Base-by-base conservation (phyloP, 2,888 invertebrate species). In the Aricia artaxerxes region DNA sequence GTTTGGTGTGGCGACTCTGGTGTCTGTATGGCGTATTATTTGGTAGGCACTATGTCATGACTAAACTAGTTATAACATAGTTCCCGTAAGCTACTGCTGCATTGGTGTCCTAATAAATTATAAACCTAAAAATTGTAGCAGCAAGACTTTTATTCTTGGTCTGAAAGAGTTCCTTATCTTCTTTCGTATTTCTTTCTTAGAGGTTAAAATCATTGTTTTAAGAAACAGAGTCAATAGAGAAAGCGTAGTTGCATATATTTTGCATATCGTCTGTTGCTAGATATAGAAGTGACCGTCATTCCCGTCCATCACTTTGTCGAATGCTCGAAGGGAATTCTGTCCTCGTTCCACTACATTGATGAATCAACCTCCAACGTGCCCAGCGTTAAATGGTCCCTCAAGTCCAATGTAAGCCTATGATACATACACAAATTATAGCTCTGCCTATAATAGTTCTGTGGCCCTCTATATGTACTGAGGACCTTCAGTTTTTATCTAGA, bases 201-300 rank as follows among this genome's bases (percentile, higher is more conserved):
- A 57, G 57, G 16, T 1, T 57, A 4, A 57, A 57, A 57, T 57
- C 11, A 1, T 53, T 53, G 4, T 53, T 11, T 13, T 53, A 53
- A 53, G 53, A 53, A 13, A 53, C 53, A 53, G 53, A 53, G 53
- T 61, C n/a, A 61, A 61, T 61, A 24, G 60, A 16, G 60, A n/a
- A 13, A 31, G 64, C 7, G 31, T 69, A 38, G 13, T 69, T 69
- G 1, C 31, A 64, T 61, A 16, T 6, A 64, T 35, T 38, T 69
- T 69, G 35, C 16, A 38, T 16, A 35, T 69, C 69, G 4, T 13
- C 31, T 9, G 24, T 64, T 31, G 64, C 64, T 88, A 88, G 85
- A 80, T 84, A 83, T 83, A 83, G 85, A 80, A 80, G 82, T 83
- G 84, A 81, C 83, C 84, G 24, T 24, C 24, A 24, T 84, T 85